Evolutionary conservation across 1,140 invertebrate species (phyloP), one percentile per base, ranked within the genome.

Genomic region (Trichonephila inaurata): DNA sequence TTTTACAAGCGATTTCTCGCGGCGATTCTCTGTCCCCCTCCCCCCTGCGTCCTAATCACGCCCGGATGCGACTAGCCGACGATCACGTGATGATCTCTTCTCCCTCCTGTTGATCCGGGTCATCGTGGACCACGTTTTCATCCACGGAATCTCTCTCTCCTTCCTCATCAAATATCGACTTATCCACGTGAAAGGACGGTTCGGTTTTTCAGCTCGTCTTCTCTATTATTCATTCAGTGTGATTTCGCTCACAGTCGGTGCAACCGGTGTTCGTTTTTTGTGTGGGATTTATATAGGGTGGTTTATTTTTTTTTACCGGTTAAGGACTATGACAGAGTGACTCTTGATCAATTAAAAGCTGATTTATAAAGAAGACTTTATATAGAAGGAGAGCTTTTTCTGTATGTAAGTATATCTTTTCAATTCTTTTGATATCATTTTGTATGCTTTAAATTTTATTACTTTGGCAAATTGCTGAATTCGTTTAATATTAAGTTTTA

Each of bases 11-110:
- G 66, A 72, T 91, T 82, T 64, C 91, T 87, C 82, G 82, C 82
- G 91, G 91, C 91, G 40, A 72, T 69, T 61, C 83, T n/a, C 28
- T 8, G 5, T 62, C 40, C 2, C 1, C 8, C 58, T 51, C 61
- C 14, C 58, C 72, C 60, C 72, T 18, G 66, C 58, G 85, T 92
- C 82, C 16, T 40, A 19, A 64, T 85, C 82, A 81, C 90, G 90
- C 90, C 90, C 90, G 90, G 90, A 92, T 92, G 90, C 61, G 33
- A 85, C 51, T 85, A 92, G 90, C 88, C 90, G 90, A 7, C 24
- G 91, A 82, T 92, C 91, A 92, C 91, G 66, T 72, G 91, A 72
- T 69, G 89, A 72, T 90, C 89, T 60, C 89, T 33, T 69, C 66
- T 69, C 66, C 24, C 66, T 77, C 72, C 21, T 51, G 51, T 21